Evolutionary conservation across 2,113 vertebrate genomes (phyloP).

Genomic region (Caranx melampygus): DNA sequence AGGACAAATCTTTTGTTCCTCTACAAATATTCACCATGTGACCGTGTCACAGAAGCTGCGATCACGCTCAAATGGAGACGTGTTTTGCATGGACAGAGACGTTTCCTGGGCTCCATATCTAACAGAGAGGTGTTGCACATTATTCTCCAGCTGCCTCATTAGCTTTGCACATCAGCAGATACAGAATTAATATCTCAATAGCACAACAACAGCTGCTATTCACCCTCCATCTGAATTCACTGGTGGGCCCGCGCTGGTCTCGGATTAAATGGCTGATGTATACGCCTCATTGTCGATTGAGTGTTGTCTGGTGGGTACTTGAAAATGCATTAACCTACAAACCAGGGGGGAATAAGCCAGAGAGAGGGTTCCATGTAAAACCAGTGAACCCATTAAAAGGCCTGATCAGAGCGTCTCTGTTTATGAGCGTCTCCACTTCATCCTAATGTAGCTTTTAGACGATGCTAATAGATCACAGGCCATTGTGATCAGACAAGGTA

Average conservation of each 20-base stretch:
- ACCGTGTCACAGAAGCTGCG: too few species aligned
- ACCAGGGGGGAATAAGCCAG: conserved; percentile 70
- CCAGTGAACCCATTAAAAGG: conserved; percentile 88
- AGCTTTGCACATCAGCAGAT: conserved; percentile 31
- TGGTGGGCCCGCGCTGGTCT: conserved; percentile 56
- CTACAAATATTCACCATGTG: too few species aligned
- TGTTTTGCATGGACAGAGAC: neutral
- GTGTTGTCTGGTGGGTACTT: conserved; percentile 80
- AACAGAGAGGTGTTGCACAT: neutral
- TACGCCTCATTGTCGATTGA: conserved; percentile 71
- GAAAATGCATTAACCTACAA: conserved; percentile 82
- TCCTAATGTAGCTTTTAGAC: conserved; percentile 97
- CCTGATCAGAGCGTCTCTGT: conserved; percentile 79
- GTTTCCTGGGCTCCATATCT: neutral
- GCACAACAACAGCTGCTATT: conserved; percentile 34
- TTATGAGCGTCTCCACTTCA: conserved; percentile 88
- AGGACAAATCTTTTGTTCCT: too few species aligned
- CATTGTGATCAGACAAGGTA: conserved; percentile 96
- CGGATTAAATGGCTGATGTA: conserved; percentile 52
- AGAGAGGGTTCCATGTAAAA: conserved; percentile 82
- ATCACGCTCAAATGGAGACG: neutral
- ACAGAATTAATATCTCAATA: conserved; percentile 30
- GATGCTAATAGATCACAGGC: conserved; percentile 98
- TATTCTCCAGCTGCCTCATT: conserved; percentile 26
- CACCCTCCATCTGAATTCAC: conserved; percentile 44